Evolutionary conservation across 2,888 invertebrate species (phyloP).

Genomic region (Trisateles emortualis): DNA sequence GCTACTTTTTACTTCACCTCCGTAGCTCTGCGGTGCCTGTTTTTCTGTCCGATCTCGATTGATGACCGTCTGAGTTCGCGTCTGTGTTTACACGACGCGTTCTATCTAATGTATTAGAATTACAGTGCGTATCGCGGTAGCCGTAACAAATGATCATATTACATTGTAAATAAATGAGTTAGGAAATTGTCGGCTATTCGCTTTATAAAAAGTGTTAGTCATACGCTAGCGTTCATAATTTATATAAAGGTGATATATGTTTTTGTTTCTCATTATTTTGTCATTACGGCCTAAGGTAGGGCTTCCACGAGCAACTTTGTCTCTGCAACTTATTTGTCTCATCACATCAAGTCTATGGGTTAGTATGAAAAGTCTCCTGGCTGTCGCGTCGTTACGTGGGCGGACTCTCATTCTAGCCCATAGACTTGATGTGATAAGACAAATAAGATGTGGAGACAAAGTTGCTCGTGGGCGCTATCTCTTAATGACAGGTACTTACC

Average conservation of each 20-base stretch:
- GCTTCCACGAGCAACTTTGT: too few species aligned
- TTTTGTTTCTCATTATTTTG: conserved; percentile 12
- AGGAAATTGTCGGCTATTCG: conserved; percentile 25
- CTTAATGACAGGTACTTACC: too few species aligned
- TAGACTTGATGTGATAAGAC: too few species aligned
- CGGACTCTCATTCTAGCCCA: too few species aligned
- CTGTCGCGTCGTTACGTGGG: too few species aligned
- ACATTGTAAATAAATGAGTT: conserved; percentile 47
- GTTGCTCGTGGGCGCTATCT: too few species aligned
- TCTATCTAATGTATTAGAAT: conserved; percentile 46
- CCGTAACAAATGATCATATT: conserved; percentile 51
- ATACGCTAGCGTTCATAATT: conserved; percentile 26
- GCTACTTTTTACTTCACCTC: conserved; percentile 72
- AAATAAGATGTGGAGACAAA: too few species aligned
- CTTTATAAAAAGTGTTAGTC: conserved; percentile 39
- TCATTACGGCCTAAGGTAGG: conserved; percentile 12
- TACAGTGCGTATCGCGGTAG: conserved; percentile 67
- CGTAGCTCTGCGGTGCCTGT: conserved; percentile 61
- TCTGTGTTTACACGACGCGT: conserved; percentile 64
- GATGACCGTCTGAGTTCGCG: conserved; percentile 69
- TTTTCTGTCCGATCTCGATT: conserved; percentile 73
- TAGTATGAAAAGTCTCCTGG: too few species aligned
- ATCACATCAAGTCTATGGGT: too few species aligned
- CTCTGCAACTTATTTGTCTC: too few species aligned
- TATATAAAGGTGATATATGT: conserved; percentile 11